Evolutionary conservation across 2,888 invertebrate genomes (phyloP), one percentile per base, ranked within the genome.

Genomic region (Lumbricus terrestris): DNA sequence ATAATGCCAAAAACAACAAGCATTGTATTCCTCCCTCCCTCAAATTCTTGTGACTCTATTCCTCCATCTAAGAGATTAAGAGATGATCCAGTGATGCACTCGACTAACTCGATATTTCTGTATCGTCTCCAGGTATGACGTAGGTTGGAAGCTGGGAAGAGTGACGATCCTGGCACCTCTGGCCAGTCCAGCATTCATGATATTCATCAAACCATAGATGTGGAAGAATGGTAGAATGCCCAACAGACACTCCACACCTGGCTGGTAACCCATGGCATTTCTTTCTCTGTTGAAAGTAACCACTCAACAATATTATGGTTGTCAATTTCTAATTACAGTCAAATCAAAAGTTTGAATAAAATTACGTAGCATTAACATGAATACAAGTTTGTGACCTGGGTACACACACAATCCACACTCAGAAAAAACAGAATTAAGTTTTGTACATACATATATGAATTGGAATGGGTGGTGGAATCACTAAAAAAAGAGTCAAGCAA

Each of bases 181-280:
- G 0, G 96, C 94, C 38, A 97, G 92, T 89, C 96, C 96, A 0
- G 96, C 96, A 4, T 96, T 93, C 92, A 97, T 95, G 1, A 96
- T 95, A 0, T 96, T 95, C 0, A 96, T 96, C 88, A 97, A 95
- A 0, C 97, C 97, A 93, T 97, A 98, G 90, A 97, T 97, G 94
- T 98, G 98, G 95, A 97, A 97, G 95, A 97, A 96, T 2, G 98
- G 98, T 89, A 98, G 94, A n/a, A 97, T 96, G 38, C 96, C 96
- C 0, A 97, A 96, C 88, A 96, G 93, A 3, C 94, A 93, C 37
- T 95, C 93, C 2, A 94, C 89, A 18, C 82, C 83, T 37, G 35
- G 3, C 29, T 23, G 2, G 82, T 89, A 89, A 8, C 82, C 83
- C 82, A 82, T 35, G 6, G 83, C 34, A 35, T 35, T 20, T 35